Base-by-base conservation (phyloP, 2,113 vertebrate genomes). In the Halichoeres trimaculatus region DNA sequence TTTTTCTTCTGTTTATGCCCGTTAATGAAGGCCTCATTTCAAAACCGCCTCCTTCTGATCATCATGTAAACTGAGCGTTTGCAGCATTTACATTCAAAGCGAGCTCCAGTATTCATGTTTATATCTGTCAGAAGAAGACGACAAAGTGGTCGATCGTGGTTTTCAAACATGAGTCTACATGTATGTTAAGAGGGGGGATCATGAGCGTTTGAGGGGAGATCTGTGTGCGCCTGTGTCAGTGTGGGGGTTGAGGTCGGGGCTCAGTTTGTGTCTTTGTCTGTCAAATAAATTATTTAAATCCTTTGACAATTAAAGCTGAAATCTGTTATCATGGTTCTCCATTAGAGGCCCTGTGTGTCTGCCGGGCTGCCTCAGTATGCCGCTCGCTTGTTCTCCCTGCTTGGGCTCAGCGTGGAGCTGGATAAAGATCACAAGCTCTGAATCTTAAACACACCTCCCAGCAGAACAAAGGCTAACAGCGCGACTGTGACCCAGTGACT, bases 271-370 rank as follows among this genome's bases (percentile, higher is more conserved):
- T 86, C 86, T 89, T 88, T 88, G 89, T 89, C 82, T 86, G 81
- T 85, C 80, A 80, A 54, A 87, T 93, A 91, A 93, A 93, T 93
- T 89, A 93, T 93, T 92, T 88, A 94, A 93, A 94, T 93, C 92
- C 91, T 76, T 50, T 76, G 89, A 91, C 86, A 91, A 93, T 93
- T 88, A 92, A 89, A 91, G 72, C 77, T 74, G 76, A 91, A 93
- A 91, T 90, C 88, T 87, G 91, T 91, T 91, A 92, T 94, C 89
- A 52, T 79, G 35, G 38, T 72, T 74, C 68, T 84, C 85, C 90
- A 87, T 90, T 78, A 87, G 88, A 82, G 51, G 59, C 38, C 38
- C 65, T 9, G 34, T 67, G 56, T 79, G 74, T 59, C 53, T 61
- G 54, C 78, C 75, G 24, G 74, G 85, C 69, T 70, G 78, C 73